Percentiles rank a stretch among this genome's conserved stretches.
These are phyloP conservation scores for Hypomecis punctinalis DNA, from an alignment of 2,888 invertebrate species.

Conservation along the genomic window DNA sequence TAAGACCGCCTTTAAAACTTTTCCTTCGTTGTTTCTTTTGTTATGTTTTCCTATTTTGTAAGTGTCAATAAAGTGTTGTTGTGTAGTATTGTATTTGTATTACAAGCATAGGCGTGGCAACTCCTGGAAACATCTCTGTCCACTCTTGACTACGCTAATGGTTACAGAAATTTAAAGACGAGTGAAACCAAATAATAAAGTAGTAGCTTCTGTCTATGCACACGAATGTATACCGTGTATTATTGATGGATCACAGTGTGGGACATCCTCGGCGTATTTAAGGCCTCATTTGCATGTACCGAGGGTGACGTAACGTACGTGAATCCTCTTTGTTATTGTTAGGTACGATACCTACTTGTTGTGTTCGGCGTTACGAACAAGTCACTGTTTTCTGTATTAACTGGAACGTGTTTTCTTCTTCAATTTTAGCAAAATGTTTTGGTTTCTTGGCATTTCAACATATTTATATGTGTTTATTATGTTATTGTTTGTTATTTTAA, in stretches of 20 bases:
- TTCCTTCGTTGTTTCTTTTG: too few relatives aligned
- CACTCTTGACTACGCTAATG: too few relatives aligned
- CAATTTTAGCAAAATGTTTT: neutral
- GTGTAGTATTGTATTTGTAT: too few relatives aligned
- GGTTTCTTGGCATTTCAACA: neutral
- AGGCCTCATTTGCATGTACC: conserved; percentile 21
- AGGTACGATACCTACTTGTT: neutral
- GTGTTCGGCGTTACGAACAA: neutral
- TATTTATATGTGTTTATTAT: neutral
- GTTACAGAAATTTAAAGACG: neutral
- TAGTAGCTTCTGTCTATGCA: neutral
- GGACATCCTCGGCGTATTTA: conserved; percentile 23
- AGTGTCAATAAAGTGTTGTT: too few relatives aligned
- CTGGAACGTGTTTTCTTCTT: neutral
- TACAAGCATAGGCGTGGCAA: too few relatives aligned
- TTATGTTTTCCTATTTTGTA: too few relatives aligned
- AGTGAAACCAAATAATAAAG: neutral
- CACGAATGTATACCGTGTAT: neutral
- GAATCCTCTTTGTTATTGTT: conserved; percentile 24
- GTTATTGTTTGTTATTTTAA: too few relatives aligned
- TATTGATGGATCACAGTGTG: conserved; percentile 21
- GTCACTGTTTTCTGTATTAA: neutral
- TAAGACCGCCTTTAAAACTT: too few relatives aligned
- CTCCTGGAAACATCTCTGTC: too few relatives aligned
- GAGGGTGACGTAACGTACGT: conserved; percentile 26